Evolutionary conservation across 2,888 invertebrate genomes (phyloP), one percentile per base, ranked within the genome.

Genomic region (Adelphocoris suturalis): DNA sequence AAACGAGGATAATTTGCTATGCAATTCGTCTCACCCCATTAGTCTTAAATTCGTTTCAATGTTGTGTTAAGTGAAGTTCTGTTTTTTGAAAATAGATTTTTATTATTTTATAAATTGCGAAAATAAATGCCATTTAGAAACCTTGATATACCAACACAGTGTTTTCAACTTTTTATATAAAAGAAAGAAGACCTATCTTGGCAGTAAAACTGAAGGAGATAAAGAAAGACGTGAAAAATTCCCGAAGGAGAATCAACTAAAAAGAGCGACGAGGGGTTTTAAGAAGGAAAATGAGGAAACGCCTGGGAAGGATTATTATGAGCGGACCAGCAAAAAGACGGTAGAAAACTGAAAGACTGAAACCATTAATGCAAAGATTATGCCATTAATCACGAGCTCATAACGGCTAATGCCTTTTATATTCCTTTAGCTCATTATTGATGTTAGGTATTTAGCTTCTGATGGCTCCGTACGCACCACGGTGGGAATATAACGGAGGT

Each of bases 281-380:
- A 57, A 57, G n/a, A 7, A 57, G 16, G 57, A n/a, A 57, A 57
- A 57, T 57, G 57, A n/a, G n/a, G 27, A 68, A 68, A n/a, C 16
- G 61, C 16, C 61, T 11, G 23, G 68, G 68, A 68, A 7, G 78
- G 78, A 78, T 78, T 78, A 78, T 78, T 46, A 78, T 78, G 47
- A 78, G 46, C 7, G 78, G 9, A 7, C 19, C 23, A 46, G 78
- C n/a, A 47, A 78, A 46, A 47, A 19, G 47, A 46, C n/a, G 5
- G 78, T 1, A 75, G 19, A 14, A 16, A 78, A 19, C n/a, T 37
- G 46, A 46, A 78, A 78, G 78, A 78, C 85, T 28, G 85, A 61
- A 86, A 57, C 85, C 85, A 86, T 86, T 86, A 86, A 86, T 86
- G 85, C 85, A 61, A 86, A 86, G 85, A 86, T 86, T 61, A 61